phyloP scores from a whole-genome alignment of 1,140 invertebrate species.

The Drosophila bipectinata region DNA sequence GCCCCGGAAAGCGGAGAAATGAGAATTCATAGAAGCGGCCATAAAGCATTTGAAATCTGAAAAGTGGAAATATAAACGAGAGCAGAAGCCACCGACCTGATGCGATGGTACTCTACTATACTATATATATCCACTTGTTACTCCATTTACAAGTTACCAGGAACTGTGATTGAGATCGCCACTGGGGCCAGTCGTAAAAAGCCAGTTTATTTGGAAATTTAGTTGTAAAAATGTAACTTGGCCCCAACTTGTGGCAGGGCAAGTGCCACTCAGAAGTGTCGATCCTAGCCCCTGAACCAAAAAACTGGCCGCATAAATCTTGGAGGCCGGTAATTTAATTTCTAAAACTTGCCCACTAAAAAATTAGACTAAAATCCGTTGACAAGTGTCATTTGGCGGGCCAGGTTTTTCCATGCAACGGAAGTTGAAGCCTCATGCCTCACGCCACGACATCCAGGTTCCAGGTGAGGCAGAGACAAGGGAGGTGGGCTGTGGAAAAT shows the following conservation, averaged over 20 bases:
- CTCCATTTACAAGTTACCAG: conserved; percentile 80
- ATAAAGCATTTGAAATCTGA: conserved; percentile 67
- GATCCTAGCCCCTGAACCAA: conserved; percentile 24
- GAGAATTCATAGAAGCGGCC: conserved; percentile 67
- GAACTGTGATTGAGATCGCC: conserved; percentile 80
- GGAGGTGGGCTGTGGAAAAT: conserved; percentile 13
- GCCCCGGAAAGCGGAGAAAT: conserved; percentile 36
- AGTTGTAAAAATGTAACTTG: conserved; percentile 66
- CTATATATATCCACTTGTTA: conserved; percentile 72
- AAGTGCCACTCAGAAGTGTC: conserved; percentile 58
- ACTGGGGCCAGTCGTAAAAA: conserved; percentile 65
- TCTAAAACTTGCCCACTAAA: conserved; percentile 54
- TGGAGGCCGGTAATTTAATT: conserved; percentile 56
- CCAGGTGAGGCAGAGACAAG: background rate
- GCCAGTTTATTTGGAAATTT: conserved; percentile 79
- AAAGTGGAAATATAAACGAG: conserved; percentile 42
- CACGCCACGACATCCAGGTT: background rate
- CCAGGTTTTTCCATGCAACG: conserved; percentile 60
- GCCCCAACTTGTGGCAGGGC: conserved; percentile 60
- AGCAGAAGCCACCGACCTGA: conserved; percentile 31
- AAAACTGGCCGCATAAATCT: conserved; percentile 66
- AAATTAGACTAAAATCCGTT: conserved; percentile 69
- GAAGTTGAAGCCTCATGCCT: conserved; percentile 66
- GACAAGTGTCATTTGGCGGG: conserved; percentile 61
- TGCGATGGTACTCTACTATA: conserved; percentile 20